Evolutionary conservation across 2,113 vertebrate genomes (phyloP).

Genomic region (Bambusicola thoracicus): DNA sequence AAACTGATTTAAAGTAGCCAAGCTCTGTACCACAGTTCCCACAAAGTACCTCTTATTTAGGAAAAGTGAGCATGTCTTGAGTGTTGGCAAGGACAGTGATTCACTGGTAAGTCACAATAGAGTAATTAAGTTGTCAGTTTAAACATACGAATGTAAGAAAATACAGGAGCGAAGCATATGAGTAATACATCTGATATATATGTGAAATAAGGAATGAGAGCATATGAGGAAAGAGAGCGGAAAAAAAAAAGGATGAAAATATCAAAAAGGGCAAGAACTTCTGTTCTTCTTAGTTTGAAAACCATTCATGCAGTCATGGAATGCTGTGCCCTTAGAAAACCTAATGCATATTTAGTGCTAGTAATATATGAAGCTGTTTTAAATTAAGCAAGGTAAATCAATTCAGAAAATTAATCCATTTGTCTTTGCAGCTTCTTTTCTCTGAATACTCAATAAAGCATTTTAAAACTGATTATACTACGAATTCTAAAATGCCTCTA

Average conservation of each 20-base stretch:
- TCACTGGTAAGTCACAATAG: slow-evolving; percentile 68
- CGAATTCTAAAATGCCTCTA: neutral
- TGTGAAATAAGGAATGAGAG: slow-evolving; percentile 37
- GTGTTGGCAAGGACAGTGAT: slow-evolving; percentile 69
- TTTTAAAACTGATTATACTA: neutral
- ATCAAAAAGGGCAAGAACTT: slow-evolving; percentile 37
- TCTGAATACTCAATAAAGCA: slow-evolving; percentile 18
- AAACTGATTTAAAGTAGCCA: neutral
- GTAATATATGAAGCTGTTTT: slow-evolving; percentile 44
- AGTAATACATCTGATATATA: slow-evolving; percentile 17
- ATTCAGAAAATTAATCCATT: slow-evolving; percentile 57
- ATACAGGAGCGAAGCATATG: slow-evolving; percentile 53
- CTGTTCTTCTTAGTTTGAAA: slow-evolving; percentile 56
- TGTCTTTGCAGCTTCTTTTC: slow-evolving; percentile 41
- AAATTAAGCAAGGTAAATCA: slow-evolving; percentile 36
- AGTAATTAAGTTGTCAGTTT: slow-evolving; percentile 73
- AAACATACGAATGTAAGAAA: slow-evolving; percentile 67
- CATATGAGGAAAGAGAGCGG: slow-evolving; percentile 36
- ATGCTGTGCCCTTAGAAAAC: slow-evolving; percentile 37
- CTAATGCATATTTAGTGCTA: slow-evolving; percentile 30
- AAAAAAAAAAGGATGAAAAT: slow-evolving; percentile 20
- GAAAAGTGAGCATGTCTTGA: slow-evolving; percentile 67
- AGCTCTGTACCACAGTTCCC: neutral
- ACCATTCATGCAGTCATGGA: neutral
- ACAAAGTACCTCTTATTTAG: neutral